Conservation (phyloP, 2,113 vertebrate genomes). For the Corythoichthys intestinalis region DNA sequence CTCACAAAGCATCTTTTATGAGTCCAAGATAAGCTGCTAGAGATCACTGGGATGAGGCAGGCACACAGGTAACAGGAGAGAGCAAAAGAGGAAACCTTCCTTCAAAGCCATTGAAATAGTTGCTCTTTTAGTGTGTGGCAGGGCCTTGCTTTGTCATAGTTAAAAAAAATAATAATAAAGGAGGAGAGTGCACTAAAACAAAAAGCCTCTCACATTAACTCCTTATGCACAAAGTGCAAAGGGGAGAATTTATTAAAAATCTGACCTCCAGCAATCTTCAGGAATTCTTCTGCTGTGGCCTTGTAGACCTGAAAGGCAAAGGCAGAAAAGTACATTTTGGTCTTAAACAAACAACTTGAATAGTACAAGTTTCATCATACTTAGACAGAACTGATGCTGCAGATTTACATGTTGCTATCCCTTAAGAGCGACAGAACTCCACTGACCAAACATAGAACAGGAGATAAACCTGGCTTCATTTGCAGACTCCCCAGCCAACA, state of each 20-base stretch:
- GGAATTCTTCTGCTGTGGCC: conserved; percentile 92
- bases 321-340: conserved; percentile 15
- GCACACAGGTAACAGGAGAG: conserved; percentile 49
- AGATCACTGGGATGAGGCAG: conserved; percentile 52
- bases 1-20: conserved; percentile 76
- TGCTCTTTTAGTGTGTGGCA: conserved; percentile 36
- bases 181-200: conserved; percentile 28
- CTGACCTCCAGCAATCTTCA: conserved; percentile 98
- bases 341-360: neutral
- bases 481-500: neutral
- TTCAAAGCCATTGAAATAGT: conserved; percentile 27
- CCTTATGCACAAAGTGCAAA: conserved; percentile 18
- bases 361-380: neutral
- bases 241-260: conserved; percentile 34
- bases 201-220: conserved; percentile 31
- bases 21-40: conserved; percentile 47
- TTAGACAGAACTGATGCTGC: neutral
- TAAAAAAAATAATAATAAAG: conserved; percentile 23
- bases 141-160: conserved; percentile 27
- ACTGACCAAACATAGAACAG: neutral
- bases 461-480: neutral
- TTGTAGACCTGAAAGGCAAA: conserved; percentile 84
- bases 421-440: neutral
- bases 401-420: neutral
- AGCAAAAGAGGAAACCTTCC: conserved; percentile 23